These are phyloP conservation scores for Zaprionus gabonicus DNA, from an alignment of 1,140 invertebrate genomes.

Conservation along the genomic window DNA sequence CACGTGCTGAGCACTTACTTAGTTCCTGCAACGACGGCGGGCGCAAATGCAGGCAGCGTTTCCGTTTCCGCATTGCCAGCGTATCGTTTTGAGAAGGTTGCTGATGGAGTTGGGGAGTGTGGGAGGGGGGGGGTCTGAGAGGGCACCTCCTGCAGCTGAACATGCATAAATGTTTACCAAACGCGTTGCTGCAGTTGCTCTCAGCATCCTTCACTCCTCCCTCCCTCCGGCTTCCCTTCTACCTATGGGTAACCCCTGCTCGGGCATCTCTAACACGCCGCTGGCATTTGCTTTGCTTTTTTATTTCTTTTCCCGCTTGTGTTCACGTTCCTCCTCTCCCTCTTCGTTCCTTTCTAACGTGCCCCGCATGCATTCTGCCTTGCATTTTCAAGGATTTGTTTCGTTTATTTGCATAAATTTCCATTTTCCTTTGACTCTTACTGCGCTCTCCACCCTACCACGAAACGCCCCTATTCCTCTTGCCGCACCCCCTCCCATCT, in stretches of 20 bases:
- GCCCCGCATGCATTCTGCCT: conserved; percentile 1
- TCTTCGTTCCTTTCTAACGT: conserved; percentile 11
- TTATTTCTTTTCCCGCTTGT: conserved; percentile 17
- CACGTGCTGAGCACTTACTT: conserved; percentile 48
- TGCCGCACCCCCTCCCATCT: conserved; percentile 3
- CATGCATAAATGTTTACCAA: conserved; percentile 55
- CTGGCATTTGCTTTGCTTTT: conserved; percentile 57
- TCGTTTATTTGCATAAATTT: conserved; percentile 83
- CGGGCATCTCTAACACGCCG: conserved; percentile 47
- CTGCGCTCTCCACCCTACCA: not conserved
- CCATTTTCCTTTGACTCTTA: conserved; percentile 54
- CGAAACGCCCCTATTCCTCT: not conserved
- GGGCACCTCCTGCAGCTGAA: conserved; percentile 5
- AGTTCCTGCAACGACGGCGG: conserved; percentile 26
- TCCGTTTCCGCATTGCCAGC: conserved; percentile 58
- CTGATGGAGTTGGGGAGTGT: not conserved
- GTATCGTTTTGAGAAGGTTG: conserved; percentile 1
- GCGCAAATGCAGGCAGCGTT: conserved; percentile 71
- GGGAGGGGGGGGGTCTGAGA: not conserved
- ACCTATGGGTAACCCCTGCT: not conserved
- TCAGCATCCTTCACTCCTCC: not conserved
- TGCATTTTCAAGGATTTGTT: conserved; percentile 76
- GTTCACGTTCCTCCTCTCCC: not conserved
- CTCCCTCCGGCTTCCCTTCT: not conserved
- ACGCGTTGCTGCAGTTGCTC: conserved; percentile 31